These are phyloP conservation scores for Chorisops tibialis DNA, from an alignment of 2,888 invertebrate genomes.

Conservation along the genomic window DNA sequence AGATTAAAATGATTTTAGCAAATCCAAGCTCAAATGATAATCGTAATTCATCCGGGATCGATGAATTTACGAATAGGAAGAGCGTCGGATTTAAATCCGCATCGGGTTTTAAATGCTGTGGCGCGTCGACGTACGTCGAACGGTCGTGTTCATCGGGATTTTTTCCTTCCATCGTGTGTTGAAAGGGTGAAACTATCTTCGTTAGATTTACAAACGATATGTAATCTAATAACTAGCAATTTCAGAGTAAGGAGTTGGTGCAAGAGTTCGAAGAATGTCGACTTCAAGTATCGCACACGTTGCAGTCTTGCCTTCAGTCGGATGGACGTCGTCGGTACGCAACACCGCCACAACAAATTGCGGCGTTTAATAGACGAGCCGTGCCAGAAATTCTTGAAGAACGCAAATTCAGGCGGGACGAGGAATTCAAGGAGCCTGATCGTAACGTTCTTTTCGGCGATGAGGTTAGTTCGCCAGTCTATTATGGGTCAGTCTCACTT, in stretches of 20 bases:
- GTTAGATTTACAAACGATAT: not conserved
- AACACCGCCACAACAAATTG: conserved; percentile 85
- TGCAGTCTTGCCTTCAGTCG: conserved; percentile 82
- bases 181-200: conserved; percentile 54
- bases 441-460: conserved; percentile 72
- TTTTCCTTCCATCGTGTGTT: conserved; percentile 63
- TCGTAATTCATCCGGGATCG: conserved; percentile 95
- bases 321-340: conserved; percentile 76
- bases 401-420: no score
- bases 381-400: conserved; percentile 64
- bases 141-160: conserved; percentile 60
- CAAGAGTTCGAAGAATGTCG: conserved; percentile 82
- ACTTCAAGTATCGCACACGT: conserved; percentile 75
- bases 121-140: conserved; percentile 43
- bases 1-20: conserved; percentile 55
- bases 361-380: conserved; percentile 79
- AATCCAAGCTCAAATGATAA: conserved; percentile 74
- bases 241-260: conserved; percentile 63
- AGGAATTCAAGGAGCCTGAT: conserved; percentile 63
- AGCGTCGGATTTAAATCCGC: conserved; percentile 85
- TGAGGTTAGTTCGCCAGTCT: conserved; percentile 59
- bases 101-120: conserved; percentile 70
- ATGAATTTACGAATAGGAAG: conserved; percentile 83
- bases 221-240: not conserved
- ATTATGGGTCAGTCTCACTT: no score